A percentile compares a stretch with the other conserved stretches of the same genome.
Evolutionary conservation across 2,797 vertebrate species (phyloP).

Genomic region (Lophius americanus): DNA sequence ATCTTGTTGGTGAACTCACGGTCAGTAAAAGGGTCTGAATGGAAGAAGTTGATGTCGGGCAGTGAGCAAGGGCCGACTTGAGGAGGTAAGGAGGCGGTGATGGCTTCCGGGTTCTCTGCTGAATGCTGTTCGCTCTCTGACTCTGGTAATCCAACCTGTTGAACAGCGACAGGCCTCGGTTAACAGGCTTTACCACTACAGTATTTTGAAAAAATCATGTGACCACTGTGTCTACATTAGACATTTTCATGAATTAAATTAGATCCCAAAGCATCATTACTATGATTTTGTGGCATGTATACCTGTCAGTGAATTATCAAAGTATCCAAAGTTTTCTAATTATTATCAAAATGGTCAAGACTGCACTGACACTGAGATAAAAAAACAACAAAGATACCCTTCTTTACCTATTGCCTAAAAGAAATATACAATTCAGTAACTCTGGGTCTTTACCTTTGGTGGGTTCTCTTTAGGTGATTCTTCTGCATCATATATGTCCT

Average conservation of each 20-base stretch:
- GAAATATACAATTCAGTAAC: background rate
- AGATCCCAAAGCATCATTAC: background rate
- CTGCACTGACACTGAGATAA: too few relatives aligned
- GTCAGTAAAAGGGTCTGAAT: slow-evolving; percentile 94
- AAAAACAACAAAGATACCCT: background rate
- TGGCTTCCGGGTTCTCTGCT: slow-evolving; percentile 79
- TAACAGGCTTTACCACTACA: background rate
- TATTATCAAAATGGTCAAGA: too few relatives aligned
- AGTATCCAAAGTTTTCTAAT: background rate
- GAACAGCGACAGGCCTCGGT: background rate
- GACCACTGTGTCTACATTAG: background rate
- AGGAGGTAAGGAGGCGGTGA: slow-evolving; percentile 81
- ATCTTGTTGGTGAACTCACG: slow-evolving; percentile 83
- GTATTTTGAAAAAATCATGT: background rate
- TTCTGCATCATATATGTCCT: slow-evolving; percentile 61
- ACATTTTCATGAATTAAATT: background rate
- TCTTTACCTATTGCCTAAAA: too few relatives aligned
- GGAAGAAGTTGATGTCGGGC: slow-evolving; percentile 92
- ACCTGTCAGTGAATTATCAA: background rate
- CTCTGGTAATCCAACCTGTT: slow-evolving; percentile 86
- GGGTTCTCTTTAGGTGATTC: slow-evolving; percentile 60
- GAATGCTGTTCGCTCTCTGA: slow-evolving; percentile 79
- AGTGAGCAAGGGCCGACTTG: slow-evolving; percentile 82
- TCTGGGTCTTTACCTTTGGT: slow-evolving; percentile 64
- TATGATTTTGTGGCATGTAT: background rate